Evolutionary conservation across 2,888 invertebrate genomes (phyloP).

Genomic region (Leistus spinibarbis): DNA sequence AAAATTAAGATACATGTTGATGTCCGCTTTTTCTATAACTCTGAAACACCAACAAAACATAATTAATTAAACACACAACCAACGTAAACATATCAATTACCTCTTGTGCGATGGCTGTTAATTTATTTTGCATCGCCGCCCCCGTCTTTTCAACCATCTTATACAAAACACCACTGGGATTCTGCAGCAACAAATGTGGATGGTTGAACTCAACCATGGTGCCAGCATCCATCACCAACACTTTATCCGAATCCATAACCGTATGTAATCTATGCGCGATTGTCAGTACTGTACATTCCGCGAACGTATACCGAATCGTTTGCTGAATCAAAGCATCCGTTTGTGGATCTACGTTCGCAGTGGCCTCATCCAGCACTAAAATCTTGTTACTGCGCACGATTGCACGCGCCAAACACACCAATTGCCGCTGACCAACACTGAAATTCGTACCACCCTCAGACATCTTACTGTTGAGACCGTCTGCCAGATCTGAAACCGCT

Average conservation of each 20-base stretch:
- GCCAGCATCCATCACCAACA: slow-evolving; percentile 81
- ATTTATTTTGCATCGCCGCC: slow-evolving; percentile 51
- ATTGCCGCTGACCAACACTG: slow-evolving; percentile 65
- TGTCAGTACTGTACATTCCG: slow-evolving; percentile 79
- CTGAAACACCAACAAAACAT: slow-evolving; percentile 7
- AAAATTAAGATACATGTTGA: background rate
- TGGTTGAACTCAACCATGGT: slow-evolving; percentile 76
- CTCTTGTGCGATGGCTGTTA: slow-evolving; percentile 54
- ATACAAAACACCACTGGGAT: slow-evolving; percentile 66
- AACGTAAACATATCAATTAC: slow-evolving; percentile 2
- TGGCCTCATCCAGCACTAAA: slow-evolving; percentile 69
- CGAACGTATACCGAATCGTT: slow-evolving; percentile 76
- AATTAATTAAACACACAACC: background rate
- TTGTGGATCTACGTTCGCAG: slow-evolving; percentile 80
- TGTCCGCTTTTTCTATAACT: slow-evolving; percentile 9
- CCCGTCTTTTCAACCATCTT: slow-evolving; percentile 75
- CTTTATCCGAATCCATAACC: slow-evolving; percentile 84
- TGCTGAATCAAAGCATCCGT: slow-evolving; percentile 79
- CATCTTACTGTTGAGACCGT: slow-evolving; percentile 70
- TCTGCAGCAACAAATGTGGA: slow-evolving; percentile 71
- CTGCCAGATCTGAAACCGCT: slow-evolving; percentile 64
- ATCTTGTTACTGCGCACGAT: slow-evolving; percentile 58
- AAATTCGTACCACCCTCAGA: slow-evolving; percentile 67
- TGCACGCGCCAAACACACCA: slow-evolving; percentile 73
- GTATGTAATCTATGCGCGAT: slow-evolving; percentile 85